Evolutionary conservation across 2,113 vertebrate species (phyloP).

Genomic region (Tretioscincus oriximinensis): DNA sequence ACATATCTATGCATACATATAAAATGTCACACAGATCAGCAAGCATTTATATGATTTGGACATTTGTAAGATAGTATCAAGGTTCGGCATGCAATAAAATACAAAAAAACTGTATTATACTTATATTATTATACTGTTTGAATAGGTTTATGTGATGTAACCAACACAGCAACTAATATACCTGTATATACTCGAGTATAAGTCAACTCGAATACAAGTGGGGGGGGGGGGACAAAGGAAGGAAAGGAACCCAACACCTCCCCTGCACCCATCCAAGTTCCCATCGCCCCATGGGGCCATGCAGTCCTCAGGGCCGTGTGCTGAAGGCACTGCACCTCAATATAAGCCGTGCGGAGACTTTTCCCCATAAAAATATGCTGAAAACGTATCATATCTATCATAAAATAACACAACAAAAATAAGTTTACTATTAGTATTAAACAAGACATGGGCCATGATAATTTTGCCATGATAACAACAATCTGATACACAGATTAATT

Average conservation of each 20-base stretch:
- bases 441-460: neutral
- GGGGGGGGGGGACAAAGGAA: too few relatives aligned
- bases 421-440: neutral
- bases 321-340: too few relatives aligned
- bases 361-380: too few relatives aligned
- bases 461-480: neutral
- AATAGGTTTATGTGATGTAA: neutral
- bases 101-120: neutral
- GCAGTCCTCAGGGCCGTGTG: too few relatives aligned
- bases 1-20: conserved; percentile 13
- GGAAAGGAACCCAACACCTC: too few relatives aligned
- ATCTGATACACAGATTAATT: neutral
- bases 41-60: neutral
- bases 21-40: conserved; percentile 1
- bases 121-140: neutral
- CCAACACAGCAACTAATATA: neutral
- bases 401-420: neutral
- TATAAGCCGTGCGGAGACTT: too few relatives aligned
- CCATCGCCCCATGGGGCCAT: too few relatives aligned
- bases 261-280: too few relatives aligned
- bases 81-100: neutral
- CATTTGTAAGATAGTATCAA: neutral
- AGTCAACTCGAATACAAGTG: too few relatives aligned
- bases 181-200: too few relatives aligned
- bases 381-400: too few relatives aligned